Conservation (phyloP, 2,113 vertebrate genomes). For the Alligator mississippiensis region DNA sequence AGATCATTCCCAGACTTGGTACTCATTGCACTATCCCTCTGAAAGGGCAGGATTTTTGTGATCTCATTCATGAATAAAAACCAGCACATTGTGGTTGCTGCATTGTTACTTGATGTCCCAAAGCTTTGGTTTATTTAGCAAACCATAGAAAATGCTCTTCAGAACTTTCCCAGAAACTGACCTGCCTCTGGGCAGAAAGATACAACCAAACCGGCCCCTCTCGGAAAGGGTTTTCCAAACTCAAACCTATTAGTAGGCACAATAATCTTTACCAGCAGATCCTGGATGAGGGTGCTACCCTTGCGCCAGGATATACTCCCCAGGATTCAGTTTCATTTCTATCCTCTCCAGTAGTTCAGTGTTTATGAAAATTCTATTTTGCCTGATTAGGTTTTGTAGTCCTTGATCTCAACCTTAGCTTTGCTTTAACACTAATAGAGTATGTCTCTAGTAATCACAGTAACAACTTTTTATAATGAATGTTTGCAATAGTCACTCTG, state of each 20-base stretch:
- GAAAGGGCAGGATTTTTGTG: not conserved
- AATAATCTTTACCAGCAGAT: rapidly evolving
- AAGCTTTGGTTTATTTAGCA: not conserved
- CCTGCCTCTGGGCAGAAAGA: not conserved
- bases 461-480: constrained; percentile 13
- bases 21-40: not conserved
- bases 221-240: not conserved
- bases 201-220: not conserved
- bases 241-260: rapidly evolving
- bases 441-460: not conserved
- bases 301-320: not conserved
- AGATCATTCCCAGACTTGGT: not conserved
- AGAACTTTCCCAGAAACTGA: rapidly evolving
- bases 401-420: constrained; percentile 31
- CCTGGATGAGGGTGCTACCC: not conserved
- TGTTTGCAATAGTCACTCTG: constrained; percentile 39
- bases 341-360: rapidly evolving
- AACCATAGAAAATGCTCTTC: not conserved
- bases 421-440: not conserved
- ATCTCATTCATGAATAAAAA: not conserved
- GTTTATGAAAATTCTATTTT: not conserved
- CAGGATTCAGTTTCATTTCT: not conserved
- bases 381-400: not conserved
- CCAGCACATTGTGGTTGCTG: not conserved
- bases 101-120: not conserved